A percentile compares a stretch with the other conserved stretches of the same genome.
Conservation (phyloP, 2,113 vertebrate species). For the Phrynosoma blainvillii region DNA sequence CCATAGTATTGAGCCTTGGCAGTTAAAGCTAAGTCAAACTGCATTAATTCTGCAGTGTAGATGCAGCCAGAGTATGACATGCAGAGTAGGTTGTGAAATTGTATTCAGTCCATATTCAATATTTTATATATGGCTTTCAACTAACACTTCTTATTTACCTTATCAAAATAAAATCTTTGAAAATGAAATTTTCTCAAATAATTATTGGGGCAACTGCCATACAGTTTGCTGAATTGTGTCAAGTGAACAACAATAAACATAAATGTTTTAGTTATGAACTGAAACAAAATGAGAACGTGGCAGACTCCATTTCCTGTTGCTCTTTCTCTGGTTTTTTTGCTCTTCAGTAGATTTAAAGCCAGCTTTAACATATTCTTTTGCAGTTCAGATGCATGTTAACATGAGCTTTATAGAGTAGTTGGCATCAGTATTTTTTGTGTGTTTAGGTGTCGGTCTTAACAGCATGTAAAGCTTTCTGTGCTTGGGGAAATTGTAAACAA, state of each 20-base stretch:
- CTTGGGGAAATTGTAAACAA: conserved; percentile 25
- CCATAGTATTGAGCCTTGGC: no score
- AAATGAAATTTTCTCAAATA: accelerated
- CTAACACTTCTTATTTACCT: conserved; percentile 25
- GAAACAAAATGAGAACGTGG: conserved; percentile 59
- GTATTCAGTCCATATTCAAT: background rate
- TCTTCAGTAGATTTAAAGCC: conserved; percentile 34
- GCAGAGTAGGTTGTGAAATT: background rate
- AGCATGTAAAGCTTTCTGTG: conserved; percentile 66
- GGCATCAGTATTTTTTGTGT: conserved; percentile 58
- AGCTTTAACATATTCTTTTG: conserved; percentile 42
- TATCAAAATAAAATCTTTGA: background rate
- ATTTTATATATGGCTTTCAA: background rate
- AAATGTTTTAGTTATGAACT: conserved; percentile 35
- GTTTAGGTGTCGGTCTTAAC: conserved; percentile 42
- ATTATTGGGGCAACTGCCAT: conserved; percentile 67
- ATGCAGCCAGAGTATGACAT: background rate
- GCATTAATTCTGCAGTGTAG: background rate
- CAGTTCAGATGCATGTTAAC: conserved; percentile 58
- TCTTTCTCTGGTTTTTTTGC: conserved; percentile 56
- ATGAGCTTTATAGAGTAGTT: conserved; percentile 63
- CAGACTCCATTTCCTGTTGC: conserved; percentile 59
- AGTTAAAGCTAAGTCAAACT: no score
- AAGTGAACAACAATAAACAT: background rate
- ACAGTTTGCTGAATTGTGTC: conserved; percentile 62